Base-by-base conservation (phyloP, 2,797 vertebrate genomes). In the Gymnothorax javanicus region DNA sequence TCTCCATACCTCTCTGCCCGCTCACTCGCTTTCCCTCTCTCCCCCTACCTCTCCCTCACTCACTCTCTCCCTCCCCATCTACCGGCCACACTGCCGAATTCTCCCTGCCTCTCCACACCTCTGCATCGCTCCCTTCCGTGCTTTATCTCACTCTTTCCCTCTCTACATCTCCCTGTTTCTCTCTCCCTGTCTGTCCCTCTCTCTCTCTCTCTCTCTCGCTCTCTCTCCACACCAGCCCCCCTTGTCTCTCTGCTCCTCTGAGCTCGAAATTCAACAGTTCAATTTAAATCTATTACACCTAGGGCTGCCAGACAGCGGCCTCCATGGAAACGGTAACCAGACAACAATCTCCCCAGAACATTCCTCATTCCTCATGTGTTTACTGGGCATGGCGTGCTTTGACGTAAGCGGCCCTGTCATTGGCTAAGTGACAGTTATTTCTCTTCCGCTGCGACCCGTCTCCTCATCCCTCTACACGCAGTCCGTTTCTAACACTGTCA, bases 271-370 rank as follows among this genome's bases (percentile, higher is more conserved):
- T 91, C 91, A 93, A 93, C 94, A 93, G 90, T 92, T 94, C 92
- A 91, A 93, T 93, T 93, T 91, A 92, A 95, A 94, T 92, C 92
- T 92, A 93, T 94, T 92, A 93, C 93, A 93, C 91, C 89, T 90
- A 85, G 90, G 88, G 89, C 88, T 87, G 91, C 91, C 91, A 90
- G 91, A 90, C 90, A 84, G 90, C 86, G 84, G 92, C 91, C 90
- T 91, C 94, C 94, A 94, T 95, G 92, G 94, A 71, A 95, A 95
- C 93, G 8, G 92, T 93, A 92, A 91, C 93, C 60, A 92, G 94
- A 95, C 93, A 92, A 93, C 94, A 89, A 90, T 90, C 90, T 89
- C 0, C 60, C 87, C 56, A 86, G 79, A 89, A 87, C 87, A 88
- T 89, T 84, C 88, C 73, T 23, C 84, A 15, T 83, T 23, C 82